phyloP scores from a whole-genome alignment of 1,140 invertebrate species.

The Drosophila ogumai region DNA sequence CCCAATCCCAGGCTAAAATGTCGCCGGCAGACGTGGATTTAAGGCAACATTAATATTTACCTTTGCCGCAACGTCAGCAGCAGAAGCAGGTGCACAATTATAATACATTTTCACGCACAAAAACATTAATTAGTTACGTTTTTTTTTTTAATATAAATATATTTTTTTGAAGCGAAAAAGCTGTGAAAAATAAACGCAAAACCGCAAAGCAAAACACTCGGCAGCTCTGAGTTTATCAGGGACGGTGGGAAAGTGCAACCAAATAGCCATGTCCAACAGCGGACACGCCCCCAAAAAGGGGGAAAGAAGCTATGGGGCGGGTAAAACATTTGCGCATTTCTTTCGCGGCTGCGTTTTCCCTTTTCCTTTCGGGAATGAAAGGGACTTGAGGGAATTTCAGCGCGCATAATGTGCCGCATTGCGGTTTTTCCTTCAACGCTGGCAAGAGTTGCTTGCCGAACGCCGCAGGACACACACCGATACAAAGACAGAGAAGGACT shows the following conservation, averaged over 20 bases:
- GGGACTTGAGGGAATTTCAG: slow-evolving; percentile 78
- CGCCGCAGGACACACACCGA: slow-evolving; percentile 64
- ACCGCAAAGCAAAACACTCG: slow-evolving; percentile 40
- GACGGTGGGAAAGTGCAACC: slow-evolving; percentile 43
- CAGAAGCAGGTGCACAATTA: slow-evolving; percentile 51
- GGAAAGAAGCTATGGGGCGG: slow-evolving; percentile 10
- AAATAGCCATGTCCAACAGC: slow-evolving; percentile 41
- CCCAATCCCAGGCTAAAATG: slow-evolving; percentile 20
- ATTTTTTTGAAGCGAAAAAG: slow-evolving; percentile 5
- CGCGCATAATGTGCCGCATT: slow-evolving; percentile 82
- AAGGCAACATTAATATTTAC: slow-evolving; percentile 56
- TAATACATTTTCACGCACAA: slow-evolving; percentile 64
- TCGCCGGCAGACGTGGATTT: slow-evolving; percentile 29
- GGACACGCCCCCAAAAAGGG: slow-evolving; percentile 23
- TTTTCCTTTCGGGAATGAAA: slow-evolving; percentile 55
- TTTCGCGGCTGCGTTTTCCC: slow-evolving; percentile 68
- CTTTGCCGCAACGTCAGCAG: slow-evolving; percentile 27
- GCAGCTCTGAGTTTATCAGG: slow-evolving; percentile 43
- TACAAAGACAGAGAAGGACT: slow-evolving; percentile 37
- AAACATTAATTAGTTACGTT: slow-evolving; percentile 72
- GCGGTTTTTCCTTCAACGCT: slow-evolving; percentile 74
- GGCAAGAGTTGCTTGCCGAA: slow-evolving; percentile 61
- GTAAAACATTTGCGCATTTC: slow-evolving; percentile 75
- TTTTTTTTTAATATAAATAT: background rate
- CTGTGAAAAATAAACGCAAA: slow-evolving; percentile 39